Conservation (phyloP, 2,797 vertebrate genomes). For the Australoheros facetus region DNA sequence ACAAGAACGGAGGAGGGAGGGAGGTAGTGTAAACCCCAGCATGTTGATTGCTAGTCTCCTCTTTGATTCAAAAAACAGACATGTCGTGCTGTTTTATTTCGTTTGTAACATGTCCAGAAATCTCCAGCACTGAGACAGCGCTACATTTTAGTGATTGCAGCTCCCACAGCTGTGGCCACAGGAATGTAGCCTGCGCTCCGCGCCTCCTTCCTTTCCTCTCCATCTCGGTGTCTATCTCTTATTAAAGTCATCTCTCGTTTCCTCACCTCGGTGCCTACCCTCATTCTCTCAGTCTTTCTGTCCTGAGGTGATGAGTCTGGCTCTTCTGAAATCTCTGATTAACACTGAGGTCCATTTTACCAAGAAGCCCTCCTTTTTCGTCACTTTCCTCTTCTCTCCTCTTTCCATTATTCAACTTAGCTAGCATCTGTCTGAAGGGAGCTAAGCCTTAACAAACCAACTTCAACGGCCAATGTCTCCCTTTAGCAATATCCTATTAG, state of each 20-base stretch:
- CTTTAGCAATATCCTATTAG: constrained; percentile 9
- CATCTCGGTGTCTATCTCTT: constrained; percentile 64
- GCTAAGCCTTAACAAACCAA: constrained; percentile 19
- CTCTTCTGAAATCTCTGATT: constrained; percentile 74
- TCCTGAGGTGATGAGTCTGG: constrained; percentile 62
- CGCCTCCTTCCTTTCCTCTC: constrained; percentile 63
- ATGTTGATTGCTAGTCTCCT: constrained; percentile 78
- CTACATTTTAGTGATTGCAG: constrained; percentile 81
- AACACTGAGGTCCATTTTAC: constrained; percentile 66
- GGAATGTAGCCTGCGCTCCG: constrained; percentile 74
- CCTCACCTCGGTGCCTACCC: constrained; percentile 63
- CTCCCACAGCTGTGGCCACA: constrained; percentile 80
- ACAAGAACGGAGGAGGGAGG: constrained; percentile 41
- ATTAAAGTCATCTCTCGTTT: constrained; percentile 70
- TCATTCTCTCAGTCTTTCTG: constrained; percentile 50
- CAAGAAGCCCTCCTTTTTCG: constrained; percentile 41
- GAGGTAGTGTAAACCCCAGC: constrained; percentile 66
- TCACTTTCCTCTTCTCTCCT: constrained; percentile 27
- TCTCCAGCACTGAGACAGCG: constrained; percentile 72
- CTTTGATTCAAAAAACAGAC: constrained; percentile 81
- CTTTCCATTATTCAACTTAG: constrained; percentile 55
- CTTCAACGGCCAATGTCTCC: constrained; percentile 8
- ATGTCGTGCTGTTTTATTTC: constrained; percentile 79
- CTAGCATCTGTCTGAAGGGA: constrained; percentile 30
- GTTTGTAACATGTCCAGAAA: constrained; percentile 78